Conservation (phyloP, 2,797 vertebrate genomes). For the Vespertilio murinus region DNA sequence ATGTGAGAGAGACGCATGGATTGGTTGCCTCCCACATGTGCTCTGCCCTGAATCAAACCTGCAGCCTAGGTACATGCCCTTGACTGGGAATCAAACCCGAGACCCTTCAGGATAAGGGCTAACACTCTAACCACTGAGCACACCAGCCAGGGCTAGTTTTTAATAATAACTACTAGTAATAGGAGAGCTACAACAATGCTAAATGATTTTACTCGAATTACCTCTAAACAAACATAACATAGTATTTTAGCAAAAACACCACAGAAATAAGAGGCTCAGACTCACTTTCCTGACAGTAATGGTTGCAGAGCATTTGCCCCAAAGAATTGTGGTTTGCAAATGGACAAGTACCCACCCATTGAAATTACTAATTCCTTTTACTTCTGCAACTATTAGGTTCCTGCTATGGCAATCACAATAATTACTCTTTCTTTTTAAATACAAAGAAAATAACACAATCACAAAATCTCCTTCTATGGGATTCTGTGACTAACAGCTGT, state of each 20-base stretch:
- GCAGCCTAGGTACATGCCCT: too few relatives aligned
- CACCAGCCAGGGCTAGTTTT: background rate
- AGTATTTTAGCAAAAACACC: background rate
- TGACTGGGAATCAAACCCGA: too few relatives aligned
- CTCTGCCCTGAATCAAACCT: too few relatives aligned
- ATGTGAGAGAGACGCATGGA: too few relatives aligned
- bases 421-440: constrained; percentile 11
- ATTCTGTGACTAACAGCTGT: background rate
- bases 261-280: background rate
- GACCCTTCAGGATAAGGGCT: too few relatives aligned
- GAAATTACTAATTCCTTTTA: background rate
- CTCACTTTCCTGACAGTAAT: background rate
- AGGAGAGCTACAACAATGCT: background rate
- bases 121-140: too few relatives aligned
- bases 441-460: background rate
- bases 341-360: background rate
- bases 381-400: background rate
- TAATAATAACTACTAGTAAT: background rate
- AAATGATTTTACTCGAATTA: background rate
- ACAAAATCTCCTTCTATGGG: background rate
- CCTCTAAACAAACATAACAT: background rate
- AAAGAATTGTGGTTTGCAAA: background rate
- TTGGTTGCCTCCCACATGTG: too few relatives aligned
- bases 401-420: background rate
- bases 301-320: background rate